Base-by-base conservation (phyloP, 92 coral and sea anemone genomes). In the Heliopora coerulea region DNA sequence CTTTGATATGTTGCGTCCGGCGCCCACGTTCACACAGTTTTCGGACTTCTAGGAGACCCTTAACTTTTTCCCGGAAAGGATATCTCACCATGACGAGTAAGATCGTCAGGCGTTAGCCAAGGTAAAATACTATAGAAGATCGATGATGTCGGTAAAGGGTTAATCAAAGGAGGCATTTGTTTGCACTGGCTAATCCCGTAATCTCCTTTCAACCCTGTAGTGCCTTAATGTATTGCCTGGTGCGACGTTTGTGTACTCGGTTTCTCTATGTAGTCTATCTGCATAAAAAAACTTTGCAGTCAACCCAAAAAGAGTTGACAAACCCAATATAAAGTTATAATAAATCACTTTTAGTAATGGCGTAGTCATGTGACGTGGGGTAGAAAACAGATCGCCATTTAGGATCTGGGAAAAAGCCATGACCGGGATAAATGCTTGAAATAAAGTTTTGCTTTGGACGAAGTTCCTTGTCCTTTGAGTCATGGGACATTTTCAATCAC, bases 161-260 rank as follows among this genome's bases (percentile, higher is more conserved):
- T 34, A 63, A 63, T 27, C 50, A 0, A 15, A 10, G 23, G 24
- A n/a, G 48, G 30, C 54, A 18, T 32, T 1, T 63, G 52, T 63
- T 63, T 31, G 28, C 30, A 35, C 70, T 35, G 48, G 70, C 42
- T 63, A 63, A 63, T 63, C 70, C 70, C 28, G n/a, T 63, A 63
- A 63, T 37, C 70, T 34, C 8, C 7, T 35, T 19, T 44, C 28
- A 24, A 37, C 46, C 30, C 7, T 18, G 20, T 34, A 37, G 31
- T 21, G 70, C 19, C 23, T 35, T 19, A 63, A 31, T 40, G 42
- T 52, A 63, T 35, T 63, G 70, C 24, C 52, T 27, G 28, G 37
- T 20, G 18, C 31, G 28, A 46, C 2, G 14, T 6, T 46, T 46
- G 52, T 46, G 52, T 46, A 46, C 52, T 15, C 52, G 7, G 52